These are phyloP conservation scores for Drosophila tripunctata DNA, from an alignment of 2,888 invertebrate genomes.

Conservation along the genomic window DNA sequence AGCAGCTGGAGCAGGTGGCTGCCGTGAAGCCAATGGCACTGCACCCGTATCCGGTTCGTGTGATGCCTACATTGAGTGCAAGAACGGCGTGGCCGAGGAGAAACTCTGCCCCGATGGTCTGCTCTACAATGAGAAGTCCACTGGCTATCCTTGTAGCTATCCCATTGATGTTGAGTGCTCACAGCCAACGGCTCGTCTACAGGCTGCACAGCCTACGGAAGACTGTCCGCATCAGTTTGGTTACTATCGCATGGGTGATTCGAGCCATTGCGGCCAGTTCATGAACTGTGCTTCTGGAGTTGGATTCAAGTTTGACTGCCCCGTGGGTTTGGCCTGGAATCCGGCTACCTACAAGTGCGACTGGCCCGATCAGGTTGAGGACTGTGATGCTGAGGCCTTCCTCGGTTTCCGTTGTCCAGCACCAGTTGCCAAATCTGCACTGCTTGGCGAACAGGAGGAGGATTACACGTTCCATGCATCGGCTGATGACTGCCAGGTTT, in stretches of 20 bases:
- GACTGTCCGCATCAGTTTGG: conserved; percentile 94
- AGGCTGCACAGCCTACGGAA: conserved; percentile 86
- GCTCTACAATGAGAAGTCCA: conserved; percentile 90
- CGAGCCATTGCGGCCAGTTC: conserved; percentile 90
- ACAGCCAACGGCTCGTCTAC: conserved; percentile 88
- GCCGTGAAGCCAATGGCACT: conserved; percentile 89
- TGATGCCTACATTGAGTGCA: conserved; percentile 90
- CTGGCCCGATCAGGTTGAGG: conserved; percentile 93
- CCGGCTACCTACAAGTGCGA: conserved; percentile 91
- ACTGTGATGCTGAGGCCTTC: conserved; percentile 91
- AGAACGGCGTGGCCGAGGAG: conserved; percentile 90
- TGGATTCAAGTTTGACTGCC: conserved; percentile 90
- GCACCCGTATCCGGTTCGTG: conserved; percentile 89
- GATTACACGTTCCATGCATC: conserved; percentile 85
- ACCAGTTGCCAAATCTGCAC: conserved; percentile 69
- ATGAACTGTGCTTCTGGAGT: conserved; percentile 93
- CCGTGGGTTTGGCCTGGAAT: conserved; percentile 92
- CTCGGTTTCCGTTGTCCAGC: conserved; percentile 92
- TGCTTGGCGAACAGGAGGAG: conserved; percentile 84
- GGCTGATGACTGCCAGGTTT: conserved; percentile 90
- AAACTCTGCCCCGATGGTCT: conserved; percentile 93
- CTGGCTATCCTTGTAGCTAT: conserved; percentile 92
- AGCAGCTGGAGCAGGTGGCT: conserved; percentile 82
- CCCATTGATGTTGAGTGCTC: conserved; percentile 92
- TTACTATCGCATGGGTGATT: conserved; percentile 89